Conservation (phyloP, 1,140 invertebrate species). For the Euglossa dilemma region DNA sequence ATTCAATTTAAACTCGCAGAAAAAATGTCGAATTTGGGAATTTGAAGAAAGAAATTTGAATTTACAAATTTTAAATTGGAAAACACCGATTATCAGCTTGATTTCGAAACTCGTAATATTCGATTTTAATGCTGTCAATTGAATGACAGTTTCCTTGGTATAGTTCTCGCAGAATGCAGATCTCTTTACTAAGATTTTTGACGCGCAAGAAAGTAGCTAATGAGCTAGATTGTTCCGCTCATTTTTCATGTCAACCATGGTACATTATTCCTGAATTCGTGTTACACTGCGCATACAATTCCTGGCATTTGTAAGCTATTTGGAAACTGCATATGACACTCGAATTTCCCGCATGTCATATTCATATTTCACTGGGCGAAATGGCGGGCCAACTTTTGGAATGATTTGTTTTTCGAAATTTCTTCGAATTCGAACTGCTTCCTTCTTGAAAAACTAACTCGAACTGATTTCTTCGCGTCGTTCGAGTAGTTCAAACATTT, state of each 20-base stretch:
- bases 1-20: too few relatives aligned
- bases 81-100: too few relatives aligned
- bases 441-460: neutral
- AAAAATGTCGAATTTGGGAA: too few relatives aligned
- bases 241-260: conserved; percentile 7
- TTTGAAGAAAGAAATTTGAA: too few relatives aligned
- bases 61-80: too few relatives aligned
- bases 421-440: neutral
- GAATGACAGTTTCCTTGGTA: too few relatives aligned
- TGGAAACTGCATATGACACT: conserved; percentile 15
- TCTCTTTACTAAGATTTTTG: neutral
- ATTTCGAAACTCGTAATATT: too few relatives aligned
- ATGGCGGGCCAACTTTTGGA: neutral
- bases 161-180: neutral
- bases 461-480: too few relatives aligned
- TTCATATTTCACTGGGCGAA: conserved; percentile 19
- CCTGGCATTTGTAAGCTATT: conserved; percentile 23
- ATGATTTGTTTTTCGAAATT: conserved; percentile 5
- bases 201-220: neutral
- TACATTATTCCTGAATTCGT: conserved; percentile 11
- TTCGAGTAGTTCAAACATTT: too few relatives aligned
- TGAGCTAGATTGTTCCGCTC: neutral
- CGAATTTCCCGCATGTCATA: conserved; percentile 18
- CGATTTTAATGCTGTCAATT: too few relatives aligned
- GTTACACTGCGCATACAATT: conserved; percentile 13